phyloP scores from a whole-genome alignment of 2,797 vertebrate species.

The Diceros bicornis region DNA sequence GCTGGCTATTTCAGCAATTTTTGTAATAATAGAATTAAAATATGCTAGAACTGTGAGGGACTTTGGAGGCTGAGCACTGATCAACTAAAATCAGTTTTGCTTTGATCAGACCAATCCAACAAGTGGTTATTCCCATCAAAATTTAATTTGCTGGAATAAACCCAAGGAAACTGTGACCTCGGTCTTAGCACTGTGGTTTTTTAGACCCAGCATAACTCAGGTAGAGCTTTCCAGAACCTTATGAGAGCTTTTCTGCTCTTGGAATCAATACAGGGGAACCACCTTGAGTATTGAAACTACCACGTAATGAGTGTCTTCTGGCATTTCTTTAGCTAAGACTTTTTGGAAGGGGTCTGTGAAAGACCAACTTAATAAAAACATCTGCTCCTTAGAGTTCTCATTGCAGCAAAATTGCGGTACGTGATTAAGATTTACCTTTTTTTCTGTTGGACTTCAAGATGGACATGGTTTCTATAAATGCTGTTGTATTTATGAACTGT shows the following conservation, averaged over 20 bases:
- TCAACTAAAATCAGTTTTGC: slow-evolving; percentile 13
- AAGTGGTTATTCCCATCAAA: background rate
- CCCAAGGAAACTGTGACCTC: background rate
- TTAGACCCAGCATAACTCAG: background rate
- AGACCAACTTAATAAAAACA: background rate
- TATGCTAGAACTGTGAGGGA: slow-evolving; percentile 3
- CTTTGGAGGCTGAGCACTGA: background rate
- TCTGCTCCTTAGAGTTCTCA: background rate
- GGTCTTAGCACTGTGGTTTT: background rate
- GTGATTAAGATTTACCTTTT: background rate
- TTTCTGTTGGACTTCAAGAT: background rate
- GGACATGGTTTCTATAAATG: background rate
- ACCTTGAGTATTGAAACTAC: background rate
- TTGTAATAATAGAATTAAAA: slow-evolving; percentile 26
- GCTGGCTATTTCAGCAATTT: slow-evolving; percentile 57
- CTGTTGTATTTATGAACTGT: background rate
- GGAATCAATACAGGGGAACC: no score
- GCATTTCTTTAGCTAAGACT: background rate
- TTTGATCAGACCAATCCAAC: slow-evolving; percentile 18
- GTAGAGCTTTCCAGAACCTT: slow-evolving; percentile 4
- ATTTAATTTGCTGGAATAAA: slow-evolving; percentile 17
- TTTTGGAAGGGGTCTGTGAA: background rate
- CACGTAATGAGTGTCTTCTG: background rate
- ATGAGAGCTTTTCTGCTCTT: background rate
- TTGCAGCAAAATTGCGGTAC: background rate